Evolutionary conservation across 2,113 vertebrate genomes (phyloP).

Genomic region (Sminthopsis crassicaudata): DNA sequence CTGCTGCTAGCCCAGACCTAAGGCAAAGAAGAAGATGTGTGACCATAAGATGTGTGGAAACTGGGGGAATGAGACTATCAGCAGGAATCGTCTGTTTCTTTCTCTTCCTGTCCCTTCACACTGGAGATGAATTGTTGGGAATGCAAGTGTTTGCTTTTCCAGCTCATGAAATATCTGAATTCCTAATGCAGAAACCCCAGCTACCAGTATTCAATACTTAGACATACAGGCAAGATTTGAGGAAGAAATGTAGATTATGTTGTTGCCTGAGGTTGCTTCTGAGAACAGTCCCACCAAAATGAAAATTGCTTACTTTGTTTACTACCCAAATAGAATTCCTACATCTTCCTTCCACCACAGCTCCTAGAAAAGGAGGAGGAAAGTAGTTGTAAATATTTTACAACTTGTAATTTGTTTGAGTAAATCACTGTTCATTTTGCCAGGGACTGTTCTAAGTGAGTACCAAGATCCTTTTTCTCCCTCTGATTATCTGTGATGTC

Average conservation of each 20-base stretch:
- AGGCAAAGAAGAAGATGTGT: background rate
- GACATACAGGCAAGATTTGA: background rate
- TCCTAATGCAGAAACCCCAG: constrained; percentile 59
- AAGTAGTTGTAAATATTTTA: constrained; percentile 74
- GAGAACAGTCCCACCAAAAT: constrained; percentile 32
- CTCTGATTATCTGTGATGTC: constrained; percentile 39
- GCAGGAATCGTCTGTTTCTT: background rate
- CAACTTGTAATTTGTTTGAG: constrained; percentile 60
- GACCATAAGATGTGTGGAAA: background rate
- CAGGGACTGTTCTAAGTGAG: background rate
- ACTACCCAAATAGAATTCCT: constrained; percentile 40
- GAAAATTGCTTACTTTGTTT: constrained; percentile 49
- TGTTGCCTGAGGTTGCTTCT: constrained; percentile 39
- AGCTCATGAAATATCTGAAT: constrained; percentile 63
- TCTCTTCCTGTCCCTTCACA: background rate
- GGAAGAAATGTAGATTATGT: constrained; percentile 46
- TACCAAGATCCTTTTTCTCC: background rate
- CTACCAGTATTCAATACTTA: constrained; percentile 45
- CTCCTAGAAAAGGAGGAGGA: constrained; percentile 48
- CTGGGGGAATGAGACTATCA: background rate
- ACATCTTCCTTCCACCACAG: constrained; percentile 4
- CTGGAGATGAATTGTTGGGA: constrained; percentile 33
- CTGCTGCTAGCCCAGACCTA: too few relatives aligned
- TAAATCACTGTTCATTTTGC: constrained; percentile 62
- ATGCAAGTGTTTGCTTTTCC: constrained; percentile 58